Evolutionary conservation across 2,888 invertebrate species (phyloP).

Genomic region (Pyrgus malvae): DNA sequence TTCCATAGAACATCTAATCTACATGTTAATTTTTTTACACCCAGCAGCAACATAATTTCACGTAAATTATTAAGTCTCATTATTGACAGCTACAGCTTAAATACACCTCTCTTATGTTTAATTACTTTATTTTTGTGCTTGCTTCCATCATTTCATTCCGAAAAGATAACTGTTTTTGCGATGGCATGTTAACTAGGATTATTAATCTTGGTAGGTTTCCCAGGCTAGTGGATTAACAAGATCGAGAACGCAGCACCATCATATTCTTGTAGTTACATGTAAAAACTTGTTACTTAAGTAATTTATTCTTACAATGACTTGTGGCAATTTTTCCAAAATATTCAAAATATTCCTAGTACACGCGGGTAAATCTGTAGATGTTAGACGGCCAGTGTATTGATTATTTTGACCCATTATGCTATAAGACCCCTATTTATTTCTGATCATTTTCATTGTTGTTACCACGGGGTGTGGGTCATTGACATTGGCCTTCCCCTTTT

Average conservation of each 20-base stretch:
- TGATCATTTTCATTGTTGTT: conserved; percentile 66
- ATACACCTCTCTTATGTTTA: too few species aligned
- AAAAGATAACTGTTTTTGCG: background rate
- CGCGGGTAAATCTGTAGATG: conserved; percentile 33
- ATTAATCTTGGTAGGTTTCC: background rate
- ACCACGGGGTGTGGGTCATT: conserved; percentile 73
- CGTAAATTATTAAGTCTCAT: too few species aligned
- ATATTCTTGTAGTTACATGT: background rate
- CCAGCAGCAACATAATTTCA: too few species aligned
- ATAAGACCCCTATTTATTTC: conserved; percentile 68
- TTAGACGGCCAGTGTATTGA: conserved; percentile 58
- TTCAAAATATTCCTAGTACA: background rate
- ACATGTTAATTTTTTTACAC: too few species aligned
- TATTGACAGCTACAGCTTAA: too few species aligned
- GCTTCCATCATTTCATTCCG: background rate
- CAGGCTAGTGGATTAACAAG: background rate
- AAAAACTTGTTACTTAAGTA: background rate
- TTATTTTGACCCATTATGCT: conserved; percentile 70
- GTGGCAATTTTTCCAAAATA: too few species aligned
- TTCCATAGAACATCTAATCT: too few species aligned
- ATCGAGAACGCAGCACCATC: background rate
- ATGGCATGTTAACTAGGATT: background rate
- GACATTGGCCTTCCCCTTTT: conserved; percentile 74
- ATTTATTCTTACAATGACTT: too few species aligned
- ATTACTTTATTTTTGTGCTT: too few species aligned